A percentile compares a stretch with the other conserved stretches of the same genome.
phyloP scores from a whole-genome alignment of 2,113 vertebrate species.

The Sceloporus tristichus region DNA sequence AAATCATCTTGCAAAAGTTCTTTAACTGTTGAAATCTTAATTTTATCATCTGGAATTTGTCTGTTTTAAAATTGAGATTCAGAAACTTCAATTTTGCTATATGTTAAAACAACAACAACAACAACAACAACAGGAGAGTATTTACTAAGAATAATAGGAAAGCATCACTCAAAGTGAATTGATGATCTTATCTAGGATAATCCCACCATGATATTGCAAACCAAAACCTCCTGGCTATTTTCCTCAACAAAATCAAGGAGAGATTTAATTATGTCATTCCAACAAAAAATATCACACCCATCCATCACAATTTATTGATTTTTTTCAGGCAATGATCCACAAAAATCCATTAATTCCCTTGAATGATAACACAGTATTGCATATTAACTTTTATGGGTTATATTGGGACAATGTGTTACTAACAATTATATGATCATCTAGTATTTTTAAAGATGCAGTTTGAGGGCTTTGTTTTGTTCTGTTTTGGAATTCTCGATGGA shows the following conservation, averaged over 20 bases:
- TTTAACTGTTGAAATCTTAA: constrained; percentile 42
- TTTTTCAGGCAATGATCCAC: constrained; percentile 53
- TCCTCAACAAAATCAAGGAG: constrained; percentile 19
- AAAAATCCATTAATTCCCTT: constrained; percentile 34
- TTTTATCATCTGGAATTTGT: constrained; percentile 32
- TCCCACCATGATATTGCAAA: constrained; percentile 11
- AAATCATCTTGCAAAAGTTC: constrained; percentile 22
- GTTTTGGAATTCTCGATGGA: background rate
- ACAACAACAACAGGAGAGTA: accelerated
- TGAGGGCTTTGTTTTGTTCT: constrained; percentile 32
- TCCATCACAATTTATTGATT: constrained; percentile 35
- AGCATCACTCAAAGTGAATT: constrained; percentile 31
- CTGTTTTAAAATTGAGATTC: constrained; percentile 41
- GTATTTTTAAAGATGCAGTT: constrained; percentile 33
- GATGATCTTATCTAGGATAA: constrained; percentile 24
- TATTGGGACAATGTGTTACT: constrained; percentile 44
- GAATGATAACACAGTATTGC: constrained; percentile 38
- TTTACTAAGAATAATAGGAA: constrained; percentile 49
- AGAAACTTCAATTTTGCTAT: constrained; percentile 31
- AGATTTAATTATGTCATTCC: constrained; percentile 47
- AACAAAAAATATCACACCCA: constrained; percentile 27
- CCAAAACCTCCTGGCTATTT: constrained; percentile 26
- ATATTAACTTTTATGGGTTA: constrained; percentile 23
- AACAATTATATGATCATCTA: constrained; percentile 37
- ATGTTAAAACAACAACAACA: constrained; percentile 19